Conservation (phyloP, 2,113 vertebrate genomes). For the Myotis brandtii region DNA sequence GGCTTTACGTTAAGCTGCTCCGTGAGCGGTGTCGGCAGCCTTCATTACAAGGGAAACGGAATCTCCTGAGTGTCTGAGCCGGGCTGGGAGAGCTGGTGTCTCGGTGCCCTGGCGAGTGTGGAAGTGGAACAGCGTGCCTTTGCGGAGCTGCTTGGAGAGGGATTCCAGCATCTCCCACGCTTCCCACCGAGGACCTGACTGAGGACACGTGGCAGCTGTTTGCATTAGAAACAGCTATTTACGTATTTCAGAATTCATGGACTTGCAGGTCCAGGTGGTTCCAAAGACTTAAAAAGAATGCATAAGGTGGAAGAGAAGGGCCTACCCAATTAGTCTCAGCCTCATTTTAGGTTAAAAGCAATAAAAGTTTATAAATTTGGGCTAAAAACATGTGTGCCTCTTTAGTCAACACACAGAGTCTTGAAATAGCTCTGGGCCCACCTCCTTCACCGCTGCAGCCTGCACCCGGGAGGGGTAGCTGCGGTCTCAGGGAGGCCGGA, state of each 20-base stretch:
- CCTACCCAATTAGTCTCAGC: not conserved
- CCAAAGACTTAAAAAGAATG: not conserved
- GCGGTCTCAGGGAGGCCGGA: not conserved
- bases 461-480: not conserved
- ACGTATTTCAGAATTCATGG: not conserved
- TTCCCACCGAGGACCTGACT: not conserved
- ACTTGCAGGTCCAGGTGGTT: not conserved
- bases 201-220: not conserved
- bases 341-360: not conserved
- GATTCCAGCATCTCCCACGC: not conserved
- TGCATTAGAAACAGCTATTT: not conserved
- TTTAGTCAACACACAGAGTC: not conserved
- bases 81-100: not conserved
- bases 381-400: constrained; percentile 51
- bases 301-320: not conserved
- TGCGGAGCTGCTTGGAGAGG: constrained; percentile 8
- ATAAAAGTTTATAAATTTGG: constrained; percentile 40
- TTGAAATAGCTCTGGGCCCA: constrained; percentile 57
- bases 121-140: not conserved
- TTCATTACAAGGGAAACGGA: not conserved
- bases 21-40: not conserved
- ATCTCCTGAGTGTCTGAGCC: not conserved
- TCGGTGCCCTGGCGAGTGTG: not conserved
- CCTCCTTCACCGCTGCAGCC: not conserved
- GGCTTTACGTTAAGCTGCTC: not conserved